These are phyloP conservation scores for Ceratitis capitata DNA, from an alignment of 1,140 invertebrate genomes.

Conservation along the genomic window DNA sequence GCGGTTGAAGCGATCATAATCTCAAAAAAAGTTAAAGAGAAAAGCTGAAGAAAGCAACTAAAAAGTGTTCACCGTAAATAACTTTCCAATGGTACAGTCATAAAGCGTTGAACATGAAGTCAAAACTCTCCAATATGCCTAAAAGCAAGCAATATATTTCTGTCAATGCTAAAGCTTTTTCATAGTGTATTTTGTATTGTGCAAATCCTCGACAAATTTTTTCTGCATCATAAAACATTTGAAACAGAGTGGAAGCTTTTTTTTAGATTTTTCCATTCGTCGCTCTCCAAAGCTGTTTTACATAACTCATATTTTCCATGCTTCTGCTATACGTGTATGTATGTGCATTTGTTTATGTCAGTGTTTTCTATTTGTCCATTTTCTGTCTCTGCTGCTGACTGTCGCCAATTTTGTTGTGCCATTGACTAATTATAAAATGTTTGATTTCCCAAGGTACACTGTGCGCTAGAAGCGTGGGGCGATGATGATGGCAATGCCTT, in stretches of 20 bases:
- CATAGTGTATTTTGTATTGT: neutral
- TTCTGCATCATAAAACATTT: neutral
- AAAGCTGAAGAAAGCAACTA: neutral
- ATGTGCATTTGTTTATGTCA: neutral
- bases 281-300: neutral
- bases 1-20: neutral
- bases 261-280: neutral
- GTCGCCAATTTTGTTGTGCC: conserved; percentile 48
- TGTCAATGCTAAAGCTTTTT: neutral
- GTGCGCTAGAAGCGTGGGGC: neutral
- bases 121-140: neutral
- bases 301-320: conserved; percentile 3
- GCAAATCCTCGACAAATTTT: neutral
- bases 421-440: conserved; percentile 65
- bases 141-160: conserved; percentile 8
- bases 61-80: neutral
- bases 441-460: conserved; percentile 58
- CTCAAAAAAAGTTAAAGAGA: neutral
- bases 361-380: neutral
- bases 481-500: neutral
- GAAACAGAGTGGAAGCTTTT: neutral
- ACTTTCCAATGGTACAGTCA: neutral
- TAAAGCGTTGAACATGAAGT: neutral
- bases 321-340: neutral
- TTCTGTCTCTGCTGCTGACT: conserved; percentile 7